Percentiles rank a stretch among this genome's conserved stretches.
Evolutionary conservation across 1,140 invertebrate species (phyloP).

Genomic region (Papilio polyxenes): DNA sequence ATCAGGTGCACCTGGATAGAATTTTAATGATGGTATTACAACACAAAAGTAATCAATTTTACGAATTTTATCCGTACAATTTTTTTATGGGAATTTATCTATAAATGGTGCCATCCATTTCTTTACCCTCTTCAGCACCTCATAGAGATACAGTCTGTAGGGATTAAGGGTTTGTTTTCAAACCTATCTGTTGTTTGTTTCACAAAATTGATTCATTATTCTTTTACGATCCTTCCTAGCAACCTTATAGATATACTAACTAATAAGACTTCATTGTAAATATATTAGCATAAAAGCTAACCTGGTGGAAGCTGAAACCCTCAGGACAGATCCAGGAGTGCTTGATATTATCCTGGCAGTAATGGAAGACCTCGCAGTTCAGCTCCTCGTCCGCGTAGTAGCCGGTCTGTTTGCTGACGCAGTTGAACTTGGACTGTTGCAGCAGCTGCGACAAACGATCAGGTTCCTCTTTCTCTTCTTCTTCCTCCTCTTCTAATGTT

Average conservation of each 20-base stretch:
- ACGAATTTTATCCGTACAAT: too few relatives aligned
- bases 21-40: not conserved
- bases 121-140: too few relatives aligned
- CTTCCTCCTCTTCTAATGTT: constrained; percentile 77
- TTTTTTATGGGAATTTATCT: too few relatives aligned
- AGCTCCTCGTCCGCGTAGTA: constrained; percentile 96
- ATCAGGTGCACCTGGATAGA: constrained; percentile 91
- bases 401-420: constrained; percentile 89
- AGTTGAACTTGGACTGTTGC: constrained; percentile 91
- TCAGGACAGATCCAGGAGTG: constrained; percentile 97
- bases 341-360: constrained; percentile 93
- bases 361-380: constrained; percentile 96
- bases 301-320: constrained; percentile 95
- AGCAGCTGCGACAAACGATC: constrained; percentile 90
- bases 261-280: too few relatives aligned
- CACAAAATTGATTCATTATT: too few relatives aligned
- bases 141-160: too few relatives aligned
- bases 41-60: too few relatives aligned
- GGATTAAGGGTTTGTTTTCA: too few relatives aligned
- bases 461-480: constrained; percentile 91
- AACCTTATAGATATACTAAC: too few relatives aligned
- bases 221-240: too few relatives aligned
- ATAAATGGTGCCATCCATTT: too few relatives aligned
- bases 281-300: constrained; percentile 58
- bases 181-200: too few relatives aligned